Evolutionary conservation across 2,113 vertebrate species (phyloP), one percentile per base, ranked within the genome.

Genomic region (Pyxicephalus adspersus): DNA sequence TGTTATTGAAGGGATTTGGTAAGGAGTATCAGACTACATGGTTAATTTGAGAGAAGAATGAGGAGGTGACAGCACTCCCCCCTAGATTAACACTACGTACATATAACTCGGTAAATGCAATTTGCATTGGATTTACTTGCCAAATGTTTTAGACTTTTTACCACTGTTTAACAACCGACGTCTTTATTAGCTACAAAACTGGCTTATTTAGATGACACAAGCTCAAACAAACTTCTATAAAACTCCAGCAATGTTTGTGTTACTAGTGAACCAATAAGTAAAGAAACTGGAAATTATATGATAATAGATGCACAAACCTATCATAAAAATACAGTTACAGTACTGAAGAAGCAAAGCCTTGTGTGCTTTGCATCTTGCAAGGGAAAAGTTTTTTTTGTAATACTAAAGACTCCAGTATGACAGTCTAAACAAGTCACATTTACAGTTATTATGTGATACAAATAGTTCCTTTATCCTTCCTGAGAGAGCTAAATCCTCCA

Each of bases 291-390:
- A 15, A 65, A 66, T 25, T 77, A 66, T 54, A 66, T 51, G 50
- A 66, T 77, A 65, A 77, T 66, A 66, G 26, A 55, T 66, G 65
- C 76, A 77, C 50, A 77, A 55, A 64, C 60, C 74, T 64, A 52
- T 76, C 60, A 50, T 76, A 64, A 76, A 76, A 76, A 76, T 45
- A 63, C 58, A 73, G 57, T 19, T 6, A 51, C 8, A n/a, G 58
- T 17, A 17, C 60, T 76, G 34, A 20, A 52, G 20, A 54, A 13
- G 65, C 23, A 63, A 17, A 65, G 8, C 20, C 19, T 34, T 5
- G 26, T 26, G 61, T 64, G 25, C 7, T 23, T 5, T 25, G 15
- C 38, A 45, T 45, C 38, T 45, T 64, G 57, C 20, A 20, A n/a
- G 3, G 57, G 22, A 22, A 22, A 60, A 60, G 5, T n/a, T n/a